Evolutionary conservation across 2,888 invertebrate genomes (phyloP).

Genomic region (Hanleya hanleyi): DNA sequence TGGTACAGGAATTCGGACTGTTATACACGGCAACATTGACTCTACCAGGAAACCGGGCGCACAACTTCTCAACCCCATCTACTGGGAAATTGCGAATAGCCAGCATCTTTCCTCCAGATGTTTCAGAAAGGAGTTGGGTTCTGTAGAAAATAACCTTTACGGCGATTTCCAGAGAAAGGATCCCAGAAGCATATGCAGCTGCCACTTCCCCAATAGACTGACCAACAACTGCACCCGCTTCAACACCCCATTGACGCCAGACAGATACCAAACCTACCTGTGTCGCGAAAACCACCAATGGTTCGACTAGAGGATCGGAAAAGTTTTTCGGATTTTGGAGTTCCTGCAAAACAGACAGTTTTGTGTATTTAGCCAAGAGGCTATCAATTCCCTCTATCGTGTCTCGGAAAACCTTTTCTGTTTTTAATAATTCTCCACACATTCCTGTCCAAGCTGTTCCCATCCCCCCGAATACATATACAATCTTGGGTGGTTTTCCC

Average conservation of each 20-base stretch:
- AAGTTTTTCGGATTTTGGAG: slow-evolving; percentile 33
- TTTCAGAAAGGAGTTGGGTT: slow-evolving; percentile 38
- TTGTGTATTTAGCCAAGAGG: slow-evolving; percentile 29
- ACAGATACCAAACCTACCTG: slow-evolving; percentile 43
- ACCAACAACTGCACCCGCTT: slow-evolving; percentile 44
- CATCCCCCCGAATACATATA: slow-evolving; percentile 60
- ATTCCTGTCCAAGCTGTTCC: slow-evolving; percentile 60
- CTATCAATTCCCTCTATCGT: slow-evolving; percentile 41
- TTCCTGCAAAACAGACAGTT: slow-evolving; percentile 36
- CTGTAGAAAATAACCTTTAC: slow-evolving; percentile 52
- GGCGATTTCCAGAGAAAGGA: slow-evolving; percentile 42
- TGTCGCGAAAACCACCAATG: slow-evolving; percentile 50
- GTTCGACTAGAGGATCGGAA: slow-evolving; percentile 42
- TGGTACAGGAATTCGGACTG: slow-evolving; percentile 39
- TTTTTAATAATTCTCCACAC: slow-evolving; percentile 47
- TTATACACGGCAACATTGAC: slow-evolving; percentile 43
- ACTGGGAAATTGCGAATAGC: slow-evolving; percentile 39
- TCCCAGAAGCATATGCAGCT: slow-evolving; percentile 44
- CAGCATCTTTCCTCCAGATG: slow-evolving; percentile 49
- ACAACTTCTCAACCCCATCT: slow-evolving; percentile 24
- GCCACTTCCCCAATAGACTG: slow-evolving; percentile 56
- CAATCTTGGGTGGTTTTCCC: slow-evolving; percentile 16
- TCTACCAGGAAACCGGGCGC: slow-evolving; percentile 13
- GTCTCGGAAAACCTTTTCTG: slow-evolving; percentile 36
- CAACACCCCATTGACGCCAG: slow-evolving; percentile 41